A percentile compares a stretch with the other conserved stretches of the same genome.
phyloP scores from a whole-genome alignment of 64 coral and sea anemone species.

The Astreopora myriophthalma region DNA sequence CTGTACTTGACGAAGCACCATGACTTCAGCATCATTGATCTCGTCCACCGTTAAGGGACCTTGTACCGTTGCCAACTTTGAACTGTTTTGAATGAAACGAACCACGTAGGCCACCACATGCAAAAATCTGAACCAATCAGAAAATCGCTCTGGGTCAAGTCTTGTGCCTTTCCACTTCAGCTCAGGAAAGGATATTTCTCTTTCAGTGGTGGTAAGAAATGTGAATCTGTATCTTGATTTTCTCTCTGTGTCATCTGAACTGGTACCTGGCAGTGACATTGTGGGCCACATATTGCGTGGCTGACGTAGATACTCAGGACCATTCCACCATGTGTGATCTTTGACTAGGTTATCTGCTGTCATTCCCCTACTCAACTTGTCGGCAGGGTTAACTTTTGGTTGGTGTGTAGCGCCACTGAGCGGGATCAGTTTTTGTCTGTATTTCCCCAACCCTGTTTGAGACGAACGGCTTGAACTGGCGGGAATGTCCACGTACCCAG shows the following conservation, averaged over 20 bases:
- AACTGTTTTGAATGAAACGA: not conserved
- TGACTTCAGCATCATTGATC: too few relatives aligned
- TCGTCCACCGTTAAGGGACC: too few relatives aligned
- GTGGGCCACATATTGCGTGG: not conserved
- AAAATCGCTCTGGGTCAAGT: not conserved
- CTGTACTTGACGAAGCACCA: too few relatives aligned
- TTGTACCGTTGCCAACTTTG: not conserved
- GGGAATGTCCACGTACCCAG: not conserved
- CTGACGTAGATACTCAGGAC: not conserved
- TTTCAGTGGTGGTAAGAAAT: not conserved
- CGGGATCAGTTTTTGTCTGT: not conserved
- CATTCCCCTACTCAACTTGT: not conserved
- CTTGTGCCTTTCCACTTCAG: not conserved
- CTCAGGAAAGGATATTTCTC: not conserved
- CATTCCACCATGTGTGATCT: too few relatives aligned
- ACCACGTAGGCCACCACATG: not conserved
- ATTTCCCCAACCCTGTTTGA: not conserved
- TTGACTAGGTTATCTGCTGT: not conserved
- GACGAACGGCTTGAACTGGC: not conserved
- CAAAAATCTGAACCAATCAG: not conserved
- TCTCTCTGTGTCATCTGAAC: not conserved
- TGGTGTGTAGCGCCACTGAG: not conserved
- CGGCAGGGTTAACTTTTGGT: conserved; percentile 4
- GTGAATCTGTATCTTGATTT: not conserved
- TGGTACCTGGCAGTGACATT: not conserved